phyloP scores from a whole-genome alignment of 1,140 invertebrate species.

The Melanaphis sacchari region DNA sequence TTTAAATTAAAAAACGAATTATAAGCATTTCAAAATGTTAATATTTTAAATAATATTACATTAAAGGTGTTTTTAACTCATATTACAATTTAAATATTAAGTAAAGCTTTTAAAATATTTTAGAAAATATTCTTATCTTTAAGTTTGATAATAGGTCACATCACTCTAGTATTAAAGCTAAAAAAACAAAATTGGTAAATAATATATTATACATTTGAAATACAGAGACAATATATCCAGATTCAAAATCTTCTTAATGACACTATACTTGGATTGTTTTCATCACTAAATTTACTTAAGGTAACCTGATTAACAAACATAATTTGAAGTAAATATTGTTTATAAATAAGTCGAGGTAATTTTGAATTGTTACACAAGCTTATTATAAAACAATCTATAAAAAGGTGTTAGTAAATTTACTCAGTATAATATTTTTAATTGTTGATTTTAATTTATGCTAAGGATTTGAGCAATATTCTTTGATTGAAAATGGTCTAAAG shows the following conservation, averaged over 20 bases:
- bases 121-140: neutral
- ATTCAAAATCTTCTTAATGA: neutral
- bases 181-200: neutral
- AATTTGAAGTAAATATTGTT: neutral
- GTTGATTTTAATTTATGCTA: too few species aligned
- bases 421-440: neutral
- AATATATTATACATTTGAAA: neutral
- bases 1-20: neutral
- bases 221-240: neutral
- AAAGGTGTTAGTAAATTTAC: too few species aligned
- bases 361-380: neutral
- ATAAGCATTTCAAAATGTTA: neutral
- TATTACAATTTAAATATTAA: neutral
- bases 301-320: too few species aligned
- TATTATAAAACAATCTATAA: neutral
- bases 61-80: neutral
- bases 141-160: neutral
- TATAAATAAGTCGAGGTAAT: neutral
- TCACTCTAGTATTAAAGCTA: neutral
- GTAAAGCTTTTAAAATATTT: neutral
- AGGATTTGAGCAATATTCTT: too few species aligned
- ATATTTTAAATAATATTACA: neutral
- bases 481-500: too few species aligned
- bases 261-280: neutral
- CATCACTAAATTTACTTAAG: too few species aligned